Percentiles rank a stretch among this genome's conserved stretches.
phyloP scores from a whole-genome alignment of 2,797 vertebrate species.

The Lagocephalus sceleratus region DNA sequence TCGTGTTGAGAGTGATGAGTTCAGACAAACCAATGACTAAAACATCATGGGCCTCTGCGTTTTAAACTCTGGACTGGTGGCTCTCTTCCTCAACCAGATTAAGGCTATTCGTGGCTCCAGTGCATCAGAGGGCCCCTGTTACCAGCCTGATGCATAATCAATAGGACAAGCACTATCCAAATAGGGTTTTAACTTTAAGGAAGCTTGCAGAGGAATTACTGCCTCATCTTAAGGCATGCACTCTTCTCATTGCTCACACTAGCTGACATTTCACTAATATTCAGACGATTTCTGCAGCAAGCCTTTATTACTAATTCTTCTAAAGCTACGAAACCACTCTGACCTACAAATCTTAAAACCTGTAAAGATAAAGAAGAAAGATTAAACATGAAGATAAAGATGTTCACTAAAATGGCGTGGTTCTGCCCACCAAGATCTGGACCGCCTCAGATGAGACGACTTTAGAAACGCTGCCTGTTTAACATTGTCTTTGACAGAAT shows the following conservation, averaged over 20 bases:
- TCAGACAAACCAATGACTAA: conserved; percentile 48
- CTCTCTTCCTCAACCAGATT: conserved; percentile 19
- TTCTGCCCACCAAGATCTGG: too few relatives aligned
- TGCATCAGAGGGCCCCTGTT: conserved; percentile 53
- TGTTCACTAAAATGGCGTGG: too few relatives aligned
- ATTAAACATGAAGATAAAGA: too few relatives aligned
- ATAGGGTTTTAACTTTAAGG: conserved; percentile 61
- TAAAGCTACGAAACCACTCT: too few relatives aligned
- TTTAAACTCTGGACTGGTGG: conserved; percentile 21
- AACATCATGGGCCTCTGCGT: conserved; percentile 30
- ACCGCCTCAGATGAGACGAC: too few relatives aligned
- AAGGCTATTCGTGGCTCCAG: conserved; percentile 22
- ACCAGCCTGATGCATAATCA: conserved; percentile 63
- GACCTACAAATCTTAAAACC: too few relatives aligned
- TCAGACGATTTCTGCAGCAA: conserved; percentile 6
- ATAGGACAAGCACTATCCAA: conserved; percentile 65
- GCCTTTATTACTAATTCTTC: too few relatives aligned
- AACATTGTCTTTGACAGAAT: too few relatives aligned
- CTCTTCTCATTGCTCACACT: conserved; percentile 9
- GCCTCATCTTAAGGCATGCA: conserved; percentile 9
- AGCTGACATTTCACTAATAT: conserved; percentile 25
- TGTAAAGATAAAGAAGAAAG: too few relatives aligned
- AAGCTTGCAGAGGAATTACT: conserved; percentile 44
- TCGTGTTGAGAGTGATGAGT: conserved; percentile 24
- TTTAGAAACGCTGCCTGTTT: too few relatives aligned